Conservation (phyloP, 1,140 invertebrate genomes). For the Anoplolepis gracilipes region DNA sequence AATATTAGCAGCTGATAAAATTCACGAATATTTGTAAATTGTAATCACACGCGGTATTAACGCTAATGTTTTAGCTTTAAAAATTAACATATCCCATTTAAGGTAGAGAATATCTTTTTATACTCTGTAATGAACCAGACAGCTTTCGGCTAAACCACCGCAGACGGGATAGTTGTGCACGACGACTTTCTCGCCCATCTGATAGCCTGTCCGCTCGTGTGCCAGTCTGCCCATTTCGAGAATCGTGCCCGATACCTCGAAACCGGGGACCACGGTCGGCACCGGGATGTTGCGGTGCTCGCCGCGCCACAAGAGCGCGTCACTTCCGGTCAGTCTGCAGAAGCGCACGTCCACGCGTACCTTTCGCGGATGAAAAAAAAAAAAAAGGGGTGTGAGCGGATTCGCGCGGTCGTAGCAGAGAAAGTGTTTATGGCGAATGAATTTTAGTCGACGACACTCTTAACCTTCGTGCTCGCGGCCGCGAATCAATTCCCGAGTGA, state of each 20-base stretch:
- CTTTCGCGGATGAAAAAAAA: slow-evolving; percentile 4
- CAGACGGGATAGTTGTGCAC: slow-evolving; percentile 54
- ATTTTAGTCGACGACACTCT: slow-evolving; percentile 44
- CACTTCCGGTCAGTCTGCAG: slow-evolving; percentile 46
- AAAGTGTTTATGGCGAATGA: slow-evolving; percentile 41
- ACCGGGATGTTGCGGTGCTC: slow-evolving; percentile 6
- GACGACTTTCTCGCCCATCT: slow-evolving; percentile 58
- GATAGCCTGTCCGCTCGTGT: slow-evolving; percentile 38
- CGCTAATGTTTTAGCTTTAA: background rate
- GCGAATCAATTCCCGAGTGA: slow-evolving; percentile 52
- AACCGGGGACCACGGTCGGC: slow-evolving; percentile 42
- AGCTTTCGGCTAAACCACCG: slow-evolving; percentile 58
- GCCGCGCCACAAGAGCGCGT: slow-evolving; percentile 45
- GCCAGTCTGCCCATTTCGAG: slow-evolving; percentile 61
- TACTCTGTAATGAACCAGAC: slow-evolving; percentile 54
- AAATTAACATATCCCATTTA: background rate
- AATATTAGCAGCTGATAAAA: background rate
- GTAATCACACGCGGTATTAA: background rate
- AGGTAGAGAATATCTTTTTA: background rate
- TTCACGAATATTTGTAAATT: background rate
- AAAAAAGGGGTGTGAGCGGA: background rate
- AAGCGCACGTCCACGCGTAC: slow-evolving; percentile 59
- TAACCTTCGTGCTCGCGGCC: slow-evolving; percentile 40
- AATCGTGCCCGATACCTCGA: slow-evolving; percentile 55
- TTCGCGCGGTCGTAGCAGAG: slow-evolving; percentile 9